A percentile compares a stretch with the other conserved stretches of the same genome.
These are phyloP conservation scores for Drosophila flavopinicola DNA, from an alignment of 2,888 invertebrate species.

Conservation along the genomic window DNA sequence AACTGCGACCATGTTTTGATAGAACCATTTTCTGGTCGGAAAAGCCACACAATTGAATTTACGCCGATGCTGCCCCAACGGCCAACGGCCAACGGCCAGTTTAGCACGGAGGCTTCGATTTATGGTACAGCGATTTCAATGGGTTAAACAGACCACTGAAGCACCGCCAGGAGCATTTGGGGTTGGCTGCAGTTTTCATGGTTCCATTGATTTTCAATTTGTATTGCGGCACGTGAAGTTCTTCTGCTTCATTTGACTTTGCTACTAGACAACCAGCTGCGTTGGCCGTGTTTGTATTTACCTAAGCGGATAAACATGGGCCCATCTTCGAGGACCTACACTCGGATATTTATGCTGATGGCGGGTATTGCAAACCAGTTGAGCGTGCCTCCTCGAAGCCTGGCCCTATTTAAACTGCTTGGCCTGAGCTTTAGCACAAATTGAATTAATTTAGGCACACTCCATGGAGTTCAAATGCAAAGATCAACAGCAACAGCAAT, in stretches of 20 bases:
- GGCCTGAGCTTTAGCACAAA: conserved; percentile 29
- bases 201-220: conserved; percentile 74
- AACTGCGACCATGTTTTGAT: conserved; percentile 4
- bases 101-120: conserved; percentile 40
- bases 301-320: conserved; percentile 63
- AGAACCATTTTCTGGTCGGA: conserved; percentile 20
- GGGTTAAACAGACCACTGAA: conserved; percentile 46
- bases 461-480: conserved; percentile 12
- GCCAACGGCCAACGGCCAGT: conserved; percentile 44
- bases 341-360: conserved; percentile 45
- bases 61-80: conserved; percentile 20
- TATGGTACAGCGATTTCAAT: conserved; percentile 48
- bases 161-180: conserved; percentile 2
- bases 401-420: conserved; percentile 1
- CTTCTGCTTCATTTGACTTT: conserved; percentile 67
- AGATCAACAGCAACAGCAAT: conserved; percentile 7
- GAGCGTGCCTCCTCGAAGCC: conserved; percentile 14
- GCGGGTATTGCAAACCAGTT: conserved; percentile 29
- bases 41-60: conserved; percentile 50
- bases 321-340: conserved; percentile 9
- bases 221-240: conserved; percentile 73
- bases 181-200: conserved; percentile 32
- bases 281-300: conserved; percentile 44
- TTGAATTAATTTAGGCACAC: conserved; percentile 61
- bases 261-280: conserved; percentile 19